Evolutionary conservation across 2,797 vertebrate species (phyloP), one percentile per base, ranked within the genome.

Genomic region (Acanthurus lineatus): DNA sequence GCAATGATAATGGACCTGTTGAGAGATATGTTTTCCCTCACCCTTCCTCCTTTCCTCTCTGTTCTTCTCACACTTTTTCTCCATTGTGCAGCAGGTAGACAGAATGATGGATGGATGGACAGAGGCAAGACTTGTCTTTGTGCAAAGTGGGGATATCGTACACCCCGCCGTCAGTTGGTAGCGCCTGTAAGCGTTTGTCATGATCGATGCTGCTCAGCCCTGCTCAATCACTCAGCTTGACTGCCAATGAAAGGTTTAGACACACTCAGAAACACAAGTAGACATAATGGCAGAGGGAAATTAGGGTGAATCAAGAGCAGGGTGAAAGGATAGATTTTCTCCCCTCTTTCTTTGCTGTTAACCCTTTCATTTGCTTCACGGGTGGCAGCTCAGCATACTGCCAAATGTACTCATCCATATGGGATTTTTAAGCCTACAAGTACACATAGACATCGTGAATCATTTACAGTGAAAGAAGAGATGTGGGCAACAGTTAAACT

Each of bases 381-480:
- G 91, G 89, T 91, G 92, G 90, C 90, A 77, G 84, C 73, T 28
- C 62, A 81, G 82, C 75, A 9, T 63, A 17, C 53, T 19, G 79
- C 81, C 83, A 88, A 91, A 88, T 73, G 77, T 81, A 84, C 85
- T 86, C 16, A 45, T 77, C 89, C 83, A 85, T 77, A 75, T 71
- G 81, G 84, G 86, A 84, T 77, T 89, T 88, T 85, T 73, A 89
- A 83, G 81, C 76, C 70, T 61, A 65, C 83, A 73, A 88, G 88
- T 87, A 88, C 86, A 91, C 90, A 84, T 40, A 84, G 80, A 91
- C 92, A 93, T 92, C 91, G 91, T 92, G 93, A 94, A 93, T 92
- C 93, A 91, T 92, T 94, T 93, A 93, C 74, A 83, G 79, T 90
- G 91, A 94, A 94, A 93, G 79, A 88, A 62, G 91, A 93, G 89